These are phyloP conservation scores for Natrix natrix DNA, from an alignment of 2,797 vertebrate genomes.

Conservation along the genomic window DNA sequence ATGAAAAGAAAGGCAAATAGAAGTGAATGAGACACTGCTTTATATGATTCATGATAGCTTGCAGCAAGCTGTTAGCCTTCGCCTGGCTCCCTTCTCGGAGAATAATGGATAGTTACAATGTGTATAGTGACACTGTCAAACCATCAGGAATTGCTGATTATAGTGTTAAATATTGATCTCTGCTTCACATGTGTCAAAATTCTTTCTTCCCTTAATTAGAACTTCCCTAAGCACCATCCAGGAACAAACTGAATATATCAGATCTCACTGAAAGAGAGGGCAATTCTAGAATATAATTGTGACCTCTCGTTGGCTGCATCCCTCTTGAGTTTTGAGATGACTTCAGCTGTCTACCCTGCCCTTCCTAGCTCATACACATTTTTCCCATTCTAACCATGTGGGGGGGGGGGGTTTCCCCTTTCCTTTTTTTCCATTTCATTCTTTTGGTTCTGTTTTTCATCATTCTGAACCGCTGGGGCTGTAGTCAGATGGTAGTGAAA, in stretches of 20 bases:
- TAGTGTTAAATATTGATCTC: conserved; percentile 99
- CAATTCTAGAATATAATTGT: conserved; percentile 89
- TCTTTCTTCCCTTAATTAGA: conserved; percentile 98
- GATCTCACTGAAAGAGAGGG: conserved; percentile 82
- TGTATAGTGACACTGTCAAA: conserved; percentile 86
- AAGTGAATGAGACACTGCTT: conserved; percentile 80
- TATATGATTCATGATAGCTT: conserved; percentile 89
- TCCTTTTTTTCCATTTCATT: conserved; percentile 64
- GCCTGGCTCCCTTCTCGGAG: conserved; percentile 74
- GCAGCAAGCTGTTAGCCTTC: conserved; percentile 78
- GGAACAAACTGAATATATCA: conserved; percentile 96
- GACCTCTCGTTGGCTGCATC: conserved; percentile 93
- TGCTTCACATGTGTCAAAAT: conserved; percentile 98
- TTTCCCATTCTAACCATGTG: conserved; percentile 64
- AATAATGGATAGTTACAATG: conserved; percentile 89
- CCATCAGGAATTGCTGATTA: conserved; percentile 97
- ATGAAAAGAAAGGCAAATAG: conserved; percentile 87
- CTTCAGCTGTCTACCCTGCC: conserved; percentile 89
- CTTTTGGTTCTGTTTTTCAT: conserved; percentile 79
- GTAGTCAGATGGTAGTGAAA: conserved; percentile 82
- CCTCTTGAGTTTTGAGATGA: conserved; percentile 91
- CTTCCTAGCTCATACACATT: conserved; percentile 83
- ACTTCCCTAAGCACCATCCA: conserved; percentile 89
- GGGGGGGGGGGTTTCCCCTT: conserved; percentile 70
- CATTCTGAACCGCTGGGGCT: conserved; percentile 76